Base-by-base conservation (phyloP, 2,888 invertebrate species). In the Chymomyza procnemis region DNA sequence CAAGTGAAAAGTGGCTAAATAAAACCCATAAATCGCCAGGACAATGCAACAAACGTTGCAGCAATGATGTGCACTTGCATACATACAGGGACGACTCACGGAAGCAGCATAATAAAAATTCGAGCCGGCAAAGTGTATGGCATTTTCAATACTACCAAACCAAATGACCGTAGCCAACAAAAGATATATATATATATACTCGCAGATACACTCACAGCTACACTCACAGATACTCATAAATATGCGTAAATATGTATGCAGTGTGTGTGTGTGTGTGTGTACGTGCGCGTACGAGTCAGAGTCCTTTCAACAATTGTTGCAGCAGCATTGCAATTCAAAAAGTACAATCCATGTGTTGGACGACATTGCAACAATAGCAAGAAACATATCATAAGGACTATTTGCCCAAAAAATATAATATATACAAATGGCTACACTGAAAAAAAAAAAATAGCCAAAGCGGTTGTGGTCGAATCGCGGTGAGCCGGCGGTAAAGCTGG, bases 1-100 rank as follows among this genome's bases (percentile, higher is more conserved):
- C 72, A 72, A 71, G 75, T 74, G 78, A 81, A 81, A 78, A 82
- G 81, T 82, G 74, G 79, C 79, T 74, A 84, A 82, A 84, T 82
- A 82, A 84, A 84, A 79, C 70, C 81, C 81, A 82, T 84, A 82
- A 82, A 84, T 82, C 79, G 81, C 81, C 81, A 78, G 76, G 54
- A 54, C 84, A 81, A 84, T 81, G 81, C 77, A 74, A 60, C 73
- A 73, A 71, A 67, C 59, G 58, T 54, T 54, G 57, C 55, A 56
- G 19, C 52, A 50, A 9, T 26, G 26, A 18, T 4, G 16, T n/a
- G 2, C 9, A 18, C 18, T 16, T n/a, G 18, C 2, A 21, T 34
- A 21, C 16, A 48, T 21, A 22, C 46, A 55, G 48, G n/a, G 46
- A 16, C 18, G 18, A 58, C 9, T 34, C 21, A 18, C 14, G 9